Evolutionary conservation across 2,888 invertebrate genomes (phyloP), one percentile per base, ranked within the genome.

Genomic region (Plebejus anna): DNA sequence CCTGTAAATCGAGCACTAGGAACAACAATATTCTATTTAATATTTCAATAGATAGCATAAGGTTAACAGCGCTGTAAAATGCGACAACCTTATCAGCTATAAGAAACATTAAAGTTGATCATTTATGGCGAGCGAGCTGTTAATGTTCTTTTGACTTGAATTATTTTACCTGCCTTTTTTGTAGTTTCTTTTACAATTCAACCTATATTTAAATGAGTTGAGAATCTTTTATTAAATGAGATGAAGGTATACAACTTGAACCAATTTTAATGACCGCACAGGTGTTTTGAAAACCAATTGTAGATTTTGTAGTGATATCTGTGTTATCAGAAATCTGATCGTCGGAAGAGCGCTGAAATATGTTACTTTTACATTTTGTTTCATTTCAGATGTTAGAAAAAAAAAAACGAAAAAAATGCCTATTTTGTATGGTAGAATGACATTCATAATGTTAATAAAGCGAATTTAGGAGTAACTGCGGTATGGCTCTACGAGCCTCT

Each of bases 91-190:
- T 73, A 51, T 73, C 73, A 22, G 22, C 22, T 73, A 73, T 13
- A 55, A 55, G 32, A 51, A 73, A 11, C 55, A 73, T 55, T 73
- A 73, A 51, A 73, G 47, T 73, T 51, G 73, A 73, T 73, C 73
- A 55, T 73, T 73, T 73, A 73, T 55, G 73, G 73, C 51, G 28
- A 73, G 55, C 73, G 73, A 73, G 16, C 51, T 55, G 51, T 73
- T 51, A 73, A 73, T 55, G 73, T 73, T 73, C 51, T n/a, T 73
- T 55, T 73, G 32, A 16, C 51, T 32, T 73, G 51, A 73, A 73
- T 51, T 73, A 32, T 73, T 72, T 72, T 72, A 73, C 73, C 66
- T 66, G 66, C 13, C 66, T 32, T 66, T 66, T 66, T 66, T 66
- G 66, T 66, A 66, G 66, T 66, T 66, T 66, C 32, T 66, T 61